These are phyloP conservation scores for Adelphocoris suturalis DNA, from an alignment of 2,888 invertebrate genomes.

Conservation along the genomic window DNA sequence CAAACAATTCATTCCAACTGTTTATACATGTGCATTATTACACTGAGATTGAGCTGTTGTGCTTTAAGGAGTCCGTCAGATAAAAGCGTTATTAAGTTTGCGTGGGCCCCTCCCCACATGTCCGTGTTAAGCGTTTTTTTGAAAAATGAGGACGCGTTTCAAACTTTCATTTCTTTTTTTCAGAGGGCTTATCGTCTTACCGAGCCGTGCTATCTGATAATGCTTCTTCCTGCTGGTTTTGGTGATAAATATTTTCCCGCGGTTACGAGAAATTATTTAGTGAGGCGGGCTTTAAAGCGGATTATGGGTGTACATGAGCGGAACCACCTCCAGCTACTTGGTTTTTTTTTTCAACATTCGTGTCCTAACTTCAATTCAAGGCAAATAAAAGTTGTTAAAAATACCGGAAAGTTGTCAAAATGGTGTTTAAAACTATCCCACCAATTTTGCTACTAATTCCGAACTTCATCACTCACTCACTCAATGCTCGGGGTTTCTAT, in stretches of 20 bases:
- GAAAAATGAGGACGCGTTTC: slow-evolving; percentile 41
- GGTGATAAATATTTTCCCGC: slow-evolving; percentile 17
- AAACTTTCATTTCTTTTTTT: not conserved
- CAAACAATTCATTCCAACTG: slow-evolving; percentile 59
- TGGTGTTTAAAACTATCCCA: too few relatives aligned
- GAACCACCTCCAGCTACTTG: too few relatives aligned
- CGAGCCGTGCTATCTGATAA: not conserved
- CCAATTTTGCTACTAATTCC: too few relatives aligned
- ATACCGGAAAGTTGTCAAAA: too few relatives aligned
- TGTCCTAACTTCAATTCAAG: too few relatives aligned
- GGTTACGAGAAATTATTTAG: not conserved
- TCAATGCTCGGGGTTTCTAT: too few relatives aligned
- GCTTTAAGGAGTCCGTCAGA: slow-evolving; percentile 22
- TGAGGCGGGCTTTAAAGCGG: too few relatives aligned
- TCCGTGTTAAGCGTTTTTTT: not conserved
- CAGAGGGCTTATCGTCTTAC: not conserved
- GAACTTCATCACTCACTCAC: too few relatives aligned
- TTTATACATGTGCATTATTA: slow-evolving; percentile 33
- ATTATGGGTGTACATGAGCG: too few relatives aligned
- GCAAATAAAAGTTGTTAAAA: too few relatives aligned
- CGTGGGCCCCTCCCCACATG: slow-evolving; percentile 55
- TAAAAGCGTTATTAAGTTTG: slow-evolving; percentile 51
- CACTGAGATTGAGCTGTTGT: slow-evolving; percentile 52
- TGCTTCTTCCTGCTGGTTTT: not conserved
- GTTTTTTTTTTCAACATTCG: too few relatives aligned